These are phyloP conservation scores for Cynopterus brachyotis DNA, from an alignment of 2,113 vertebrate species.

Conservation along the genomic window DNA sequence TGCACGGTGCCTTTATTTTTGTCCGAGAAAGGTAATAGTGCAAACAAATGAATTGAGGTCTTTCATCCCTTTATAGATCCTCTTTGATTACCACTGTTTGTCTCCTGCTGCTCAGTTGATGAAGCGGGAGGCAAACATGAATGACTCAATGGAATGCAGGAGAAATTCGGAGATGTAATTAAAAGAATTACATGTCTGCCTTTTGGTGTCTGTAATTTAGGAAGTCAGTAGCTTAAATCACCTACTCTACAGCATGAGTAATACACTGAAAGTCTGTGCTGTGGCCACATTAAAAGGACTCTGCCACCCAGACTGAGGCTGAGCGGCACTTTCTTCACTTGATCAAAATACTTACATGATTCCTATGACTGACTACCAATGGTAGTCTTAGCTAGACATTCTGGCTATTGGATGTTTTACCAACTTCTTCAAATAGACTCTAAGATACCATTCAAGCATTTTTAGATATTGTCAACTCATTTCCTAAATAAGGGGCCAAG, in stretches of 20 bases:
- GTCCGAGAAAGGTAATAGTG: neutral
- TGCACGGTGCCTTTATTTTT: constrained; percentile 7
- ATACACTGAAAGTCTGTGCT: neutral
- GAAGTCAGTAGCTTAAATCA: constrained; percentile 59
- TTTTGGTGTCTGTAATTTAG: constrained; percentile 64
- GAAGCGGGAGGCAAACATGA: neutral
- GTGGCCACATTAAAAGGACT: constrained; percentile 30
- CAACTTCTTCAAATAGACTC: neutral
- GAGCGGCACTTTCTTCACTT: constrained; percentile 37
- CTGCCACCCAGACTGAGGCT: constrained; percentile 26
- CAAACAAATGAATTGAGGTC: neutral
- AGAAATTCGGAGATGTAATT: constrained; percentile 19
- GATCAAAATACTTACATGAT: constrained; percentile 21
- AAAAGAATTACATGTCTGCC: constrained; percentile 63
- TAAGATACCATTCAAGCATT: neutral
- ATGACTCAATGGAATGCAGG: constrained; percentile 17
- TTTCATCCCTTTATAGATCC: neutral
- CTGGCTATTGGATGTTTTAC: neutral
- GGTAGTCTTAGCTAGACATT: neutral
- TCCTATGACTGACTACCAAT: neutral
- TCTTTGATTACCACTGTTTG: neutral
- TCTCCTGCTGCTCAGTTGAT: neutral
- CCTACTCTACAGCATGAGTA: constrained; percentile 40
- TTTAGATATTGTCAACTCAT: neutral
- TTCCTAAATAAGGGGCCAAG: neutral